phyloP scores from a whole-genome alignment of 1,140 invertebrate genomes.

The Dendroctonus valens region DNA sequence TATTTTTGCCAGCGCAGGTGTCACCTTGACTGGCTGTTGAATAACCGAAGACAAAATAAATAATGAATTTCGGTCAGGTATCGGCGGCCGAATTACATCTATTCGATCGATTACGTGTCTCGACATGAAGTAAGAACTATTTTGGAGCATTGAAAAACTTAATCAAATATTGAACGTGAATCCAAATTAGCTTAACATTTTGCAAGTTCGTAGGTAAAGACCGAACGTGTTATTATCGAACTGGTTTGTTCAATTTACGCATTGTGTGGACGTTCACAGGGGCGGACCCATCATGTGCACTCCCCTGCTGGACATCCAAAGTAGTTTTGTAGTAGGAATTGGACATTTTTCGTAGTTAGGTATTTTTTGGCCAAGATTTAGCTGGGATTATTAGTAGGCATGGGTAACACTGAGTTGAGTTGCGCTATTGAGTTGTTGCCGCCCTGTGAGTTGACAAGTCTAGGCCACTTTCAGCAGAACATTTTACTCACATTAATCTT shows the following conservation, averaged over 20 bases:
- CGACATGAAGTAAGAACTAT: slow-evolving; percentile 14
- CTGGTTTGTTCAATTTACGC: slow-evolving; percentile 19
- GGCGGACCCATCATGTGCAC: neutral
- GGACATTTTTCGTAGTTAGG: no score
- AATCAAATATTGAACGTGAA: slow-evolving; percentile 14
- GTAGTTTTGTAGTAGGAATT: no score
- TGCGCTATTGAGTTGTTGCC: no score
- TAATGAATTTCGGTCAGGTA: slow-evolving; percentile 7
- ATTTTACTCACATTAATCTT: no score
- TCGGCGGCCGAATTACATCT: slow-evolving; percentile 1
- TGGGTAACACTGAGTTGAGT: no score
- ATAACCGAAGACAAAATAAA: neutral
- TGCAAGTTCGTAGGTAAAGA: slow-evolving; percentile 10
- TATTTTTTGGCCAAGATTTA: no score
- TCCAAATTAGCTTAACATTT: slow-evolving; percentile 18
- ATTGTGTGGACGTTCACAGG: neutral
- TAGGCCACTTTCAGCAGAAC: no score
- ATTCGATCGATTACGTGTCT: neutral
- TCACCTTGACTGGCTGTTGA: no score
- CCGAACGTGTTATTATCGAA: slow-evolving; percentile 16
- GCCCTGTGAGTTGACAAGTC: no score
- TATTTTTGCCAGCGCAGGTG: no score
- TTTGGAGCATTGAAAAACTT: slow-evolving; percentile 6
- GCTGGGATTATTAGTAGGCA: no score
- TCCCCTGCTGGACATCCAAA: no score